phyloP scores from a whole-genome alignment of 2,113 vertebrate species.

The Grallaria varia region DNA sequence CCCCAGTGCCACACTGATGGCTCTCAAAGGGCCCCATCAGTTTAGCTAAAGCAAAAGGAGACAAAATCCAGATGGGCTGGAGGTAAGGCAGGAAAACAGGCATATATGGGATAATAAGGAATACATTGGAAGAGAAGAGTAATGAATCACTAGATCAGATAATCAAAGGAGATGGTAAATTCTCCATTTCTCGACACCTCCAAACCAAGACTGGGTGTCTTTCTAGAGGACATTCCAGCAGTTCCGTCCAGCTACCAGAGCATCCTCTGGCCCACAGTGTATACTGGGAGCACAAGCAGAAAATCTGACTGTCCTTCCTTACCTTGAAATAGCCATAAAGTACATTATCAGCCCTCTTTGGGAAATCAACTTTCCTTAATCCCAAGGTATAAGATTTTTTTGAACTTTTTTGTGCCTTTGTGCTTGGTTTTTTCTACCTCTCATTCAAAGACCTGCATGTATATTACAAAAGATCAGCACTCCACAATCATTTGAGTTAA shows the following conservation, averaged over 20 bases:
- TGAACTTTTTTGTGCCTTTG: neutral
- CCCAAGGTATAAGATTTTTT: neutral
- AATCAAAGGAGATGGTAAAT: neutral
- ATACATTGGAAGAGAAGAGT: neutral
- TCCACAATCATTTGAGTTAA: neutral
- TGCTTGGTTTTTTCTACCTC: neutral
- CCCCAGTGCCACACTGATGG: rapidly evolving
- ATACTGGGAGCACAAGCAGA: neutral
- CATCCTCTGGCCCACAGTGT: neutral
- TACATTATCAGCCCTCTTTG: neutral
- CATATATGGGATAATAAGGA: neutral
- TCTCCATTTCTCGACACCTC: neutral
- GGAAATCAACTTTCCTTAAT: neutral
- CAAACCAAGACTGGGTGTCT: neutral
- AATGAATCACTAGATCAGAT: neutral
- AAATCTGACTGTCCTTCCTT: neutral
- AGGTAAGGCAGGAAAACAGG: neutral
- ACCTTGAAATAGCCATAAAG: neutral
- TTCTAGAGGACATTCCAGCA: neutral
- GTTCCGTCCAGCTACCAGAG: neutral
- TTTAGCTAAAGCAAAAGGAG: neutral
- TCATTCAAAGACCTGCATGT: neutral
- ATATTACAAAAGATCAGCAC: neutral
- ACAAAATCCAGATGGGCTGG: neutral
- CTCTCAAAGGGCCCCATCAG: neutral